Percentiles rank a stretch among this genome's conserved stretches.
Conservation (phyloP, 2,888 invertebrate species). For the Neoaliturus tenellus region DNA sequence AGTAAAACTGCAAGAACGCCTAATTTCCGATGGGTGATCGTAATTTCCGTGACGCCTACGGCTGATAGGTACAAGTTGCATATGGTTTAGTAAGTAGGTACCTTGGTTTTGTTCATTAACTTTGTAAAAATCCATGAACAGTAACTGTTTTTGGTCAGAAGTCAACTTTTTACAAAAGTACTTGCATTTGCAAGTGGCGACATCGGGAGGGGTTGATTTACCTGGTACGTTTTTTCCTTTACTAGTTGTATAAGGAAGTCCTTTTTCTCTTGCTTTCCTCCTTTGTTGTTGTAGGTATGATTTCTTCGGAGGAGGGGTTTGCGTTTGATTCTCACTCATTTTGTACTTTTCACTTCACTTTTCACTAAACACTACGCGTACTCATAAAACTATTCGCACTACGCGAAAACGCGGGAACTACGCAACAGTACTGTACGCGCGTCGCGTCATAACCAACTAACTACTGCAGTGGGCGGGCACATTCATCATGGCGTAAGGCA, state of each 20-base stretch:
- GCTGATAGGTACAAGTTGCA: constrained; percentile 50
- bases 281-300: constrained; percentile 30
- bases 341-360: not conserved
- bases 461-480: constrained; percentile 40
- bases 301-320: constrained; percentile 35
- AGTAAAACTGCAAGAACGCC: constrained; percentile 47
- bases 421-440: not conserved
- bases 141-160: constrained; percentile 43
- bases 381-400: constrained; percentile 12
- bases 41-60: constrained; percentile 47
- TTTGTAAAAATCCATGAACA: constrained; percentile 54
- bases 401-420: not conserved
- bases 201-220: constrained; percentile 37
- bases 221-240: constrained; percentile 36
- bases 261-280: constrained; percentile 37
- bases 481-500: constrained; percentile 54
- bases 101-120: constrained; percentile 52
- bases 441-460: not conserved
- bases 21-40: constrained; percentile 46
- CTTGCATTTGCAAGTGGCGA: constrained; percentile 44
- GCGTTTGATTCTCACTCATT: constrained; percentile 38
- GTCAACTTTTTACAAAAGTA: constrained; percentile 46
- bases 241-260: constrained; percentile 48
- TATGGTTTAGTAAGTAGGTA: constrained; percentile 48
- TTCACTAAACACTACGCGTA: not conserved